A percentile compares a stretch with the other conserved stretches of the same genome.
These are phyloP conservation scores for Eumerus sabulonum DNA, from an alignment of 2,888 invertebrate genomes.

Conservation along the genomic window DNA sequence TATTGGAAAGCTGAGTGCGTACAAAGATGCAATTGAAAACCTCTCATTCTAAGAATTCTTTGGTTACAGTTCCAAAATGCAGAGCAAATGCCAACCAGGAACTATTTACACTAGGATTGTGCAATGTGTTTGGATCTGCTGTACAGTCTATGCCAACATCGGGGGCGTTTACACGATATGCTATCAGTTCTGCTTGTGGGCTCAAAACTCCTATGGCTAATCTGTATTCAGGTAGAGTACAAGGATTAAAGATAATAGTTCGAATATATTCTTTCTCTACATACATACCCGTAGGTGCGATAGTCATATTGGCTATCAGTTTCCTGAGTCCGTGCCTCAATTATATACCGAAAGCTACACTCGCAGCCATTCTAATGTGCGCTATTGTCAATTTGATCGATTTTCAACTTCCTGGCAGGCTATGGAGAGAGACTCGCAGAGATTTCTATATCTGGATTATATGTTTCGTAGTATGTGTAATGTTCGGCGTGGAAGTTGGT, in stretches of 20 bases:
- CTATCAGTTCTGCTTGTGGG: constrained; percentile 92
- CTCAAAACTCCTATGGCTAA: constrained; percentile 88
- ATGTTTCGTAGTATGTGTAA: constrained; percentile 85
- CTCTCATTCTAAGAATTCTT: not conserved
- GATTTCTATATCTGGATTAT: constrained; percentile 84
- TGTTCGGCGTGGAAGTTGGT: constrained; percentile 89
- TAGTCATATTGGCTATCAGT: constrained; percentile 90
- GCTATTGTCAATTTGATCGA: constrained; percentile 85
- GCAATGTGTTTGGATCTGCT: constrained; percentile 90
- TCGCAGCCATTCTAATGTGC: constrained; percentile 93
- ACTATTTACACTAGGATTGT: constrained; percentile 90
- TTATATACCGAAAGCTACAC: constrained; percentile 90
- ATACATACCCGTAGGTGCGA: constrained; percentile 83
- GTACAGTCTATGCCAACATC: constrained; percentile 93
- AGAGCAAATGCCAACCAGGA: constrained; percentile 93
- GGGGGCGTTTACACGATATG: constrained; percentile 92
- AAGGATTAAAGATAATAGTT: not conserved
- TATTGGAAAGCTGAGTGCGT: constrained; percentile 95
- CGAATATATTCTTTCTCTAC: not conserved
- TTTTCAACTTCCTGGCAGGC: constrained; percentile 79
- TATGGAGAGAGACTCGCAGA: constrained; percentile 82
- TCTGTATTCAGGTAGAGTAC: constrained; percentile 74
- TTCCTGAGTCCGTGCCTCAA: constrained; percentile 94
- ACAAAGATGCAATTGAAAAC: not conserved
- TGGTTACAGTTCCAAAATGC: constrained; percentile 82